Base-by-base conservation (phyloP, 2,797 vertebrate species). In the Dromococcyx pavoninus region DNA sequence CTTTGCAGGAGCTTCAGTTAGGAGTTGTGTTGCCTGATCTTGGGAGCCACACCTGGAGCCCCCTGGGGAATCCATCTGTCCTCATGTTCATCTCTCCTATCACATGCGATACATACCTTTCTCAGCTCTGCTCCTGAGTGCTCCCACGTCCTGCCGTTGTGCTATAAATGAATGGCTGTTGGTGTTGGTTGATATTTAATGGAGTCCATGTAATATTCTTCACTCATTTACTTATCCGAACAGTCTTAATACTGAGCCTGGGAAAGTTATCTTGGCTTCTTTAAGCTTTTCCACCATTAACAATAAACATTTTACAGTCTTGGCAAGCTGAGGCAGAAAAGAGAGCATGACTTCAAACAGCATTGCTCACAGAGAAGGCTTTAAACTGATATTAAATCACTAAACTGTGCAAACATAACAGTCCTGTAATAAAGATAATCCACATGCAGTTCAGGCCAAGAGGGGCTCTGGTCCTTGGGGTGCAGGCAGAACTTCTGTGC, bases 121-220 rank as follows among this genome's bases (percentile, higher is more conserved):
- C 90, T 94, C 88, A 89, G 84, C 78, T 58, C 92, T 5, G 11
- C 75, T 92, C 44, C 86, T 41, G 81, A 61, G 65, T 91, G 78
- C 94, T 94, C 81, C 91, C 27, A 13, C 1, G 1, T 66, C 62
- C 78, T 93, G 87, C 90, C 67, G 75, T 93, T 95, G 88, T 90
- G 91, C 89, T 95, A 93, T 96, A 95, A 97, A 96, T 84, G 82
- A 93, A 74, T 86, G 95, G 95, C 96, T 96, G 95, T 95, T 95
- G 94, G 86, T 70, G 78, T 64, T 95, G 93, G 93, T 97, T 97
- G 96, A 96, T 96, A 95, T 96, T 97, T 97, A 96, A 97, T 97
- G 92, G 85, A 90, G 87, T 65, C 79, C 54, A n/a, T 89, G 93
- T 89, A 90, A 92, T 93, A 81, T 41, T 92, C 88, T 94, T 95